Percentiles rank a stretch among this genome's conserved stretches.
Conservation (phyloP, 30 jellyfish, hydroid and myxozoan genomes). For the Hydractinia symbiolongicarpus region DNA sequence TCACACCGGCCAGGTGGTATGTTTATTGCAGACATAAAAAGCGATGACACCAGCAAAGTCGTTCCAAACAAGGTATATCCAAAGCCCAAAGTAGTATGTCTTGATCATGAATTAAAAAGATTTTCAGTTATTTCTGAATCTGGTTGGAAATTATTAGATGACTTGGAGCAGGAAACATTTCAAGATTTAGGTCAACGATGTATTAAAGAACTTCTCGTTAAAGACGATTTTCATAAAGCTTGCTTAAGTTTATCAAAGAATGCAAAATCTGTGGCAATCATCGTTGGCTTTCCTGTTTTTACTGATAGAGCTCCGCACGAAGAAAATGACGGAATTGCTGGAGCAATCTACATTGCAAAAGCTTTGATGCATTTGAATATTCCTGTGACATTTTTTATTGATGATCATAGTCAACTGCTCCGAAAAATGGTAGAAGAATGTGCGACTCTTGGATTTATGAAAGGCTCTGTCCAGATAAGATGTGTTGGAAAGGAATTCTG, state of each 20-base stretch:
- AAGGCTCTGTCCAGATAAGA: neutral
- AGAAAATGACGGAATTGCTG: conserved; percentile 87
- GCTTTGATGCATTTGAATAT: conserved; percentile 62
- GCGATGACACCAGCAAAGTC: conserved; percentile 27
- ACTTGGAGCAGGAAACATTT: conserved; percentile 30
- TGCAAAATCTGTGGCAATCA: conserved; percentile 60
- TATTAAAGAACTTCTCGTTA: conserved; percentile 29
- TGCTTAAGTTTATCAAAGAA: conserved; percentile 54
- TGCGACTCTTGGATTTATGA: neutral
- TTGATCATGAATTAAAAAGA: conserved; percentile 29
- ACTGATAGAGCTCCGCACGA: conserved; percentile 41
- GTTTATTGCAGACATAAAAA: conserved; percentile 60
- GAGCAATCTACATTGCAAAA: conserved; percentile 71
- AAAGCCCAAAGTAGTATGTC: conserved; percentile 55
- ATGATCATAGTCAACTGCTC: conserved; percentile 15
- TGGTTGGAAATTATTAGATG: conserved; percentile 23
- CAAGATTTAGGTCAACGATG: conserved; percentile 77
- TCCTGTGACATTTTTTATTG: conserved; percentile 67
- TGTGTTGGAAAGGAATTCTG: conserved; percentile 16
- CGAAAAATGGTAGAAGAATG: neutral
- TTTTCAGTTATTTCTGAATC: conserved; percentile 49
- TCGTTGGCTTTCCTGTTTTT: conserved; percentile 74
- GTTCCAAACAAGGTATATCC: conserved; percentile 53
- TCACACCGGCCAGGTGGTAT: conserved; percentile 75
- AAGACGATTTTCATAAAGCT: conserved; percentile 54